phyloP scores from a whole-genome alignment of 2,797 vertebrate genomes.

The Lithobates sylvaticus region DNA sequence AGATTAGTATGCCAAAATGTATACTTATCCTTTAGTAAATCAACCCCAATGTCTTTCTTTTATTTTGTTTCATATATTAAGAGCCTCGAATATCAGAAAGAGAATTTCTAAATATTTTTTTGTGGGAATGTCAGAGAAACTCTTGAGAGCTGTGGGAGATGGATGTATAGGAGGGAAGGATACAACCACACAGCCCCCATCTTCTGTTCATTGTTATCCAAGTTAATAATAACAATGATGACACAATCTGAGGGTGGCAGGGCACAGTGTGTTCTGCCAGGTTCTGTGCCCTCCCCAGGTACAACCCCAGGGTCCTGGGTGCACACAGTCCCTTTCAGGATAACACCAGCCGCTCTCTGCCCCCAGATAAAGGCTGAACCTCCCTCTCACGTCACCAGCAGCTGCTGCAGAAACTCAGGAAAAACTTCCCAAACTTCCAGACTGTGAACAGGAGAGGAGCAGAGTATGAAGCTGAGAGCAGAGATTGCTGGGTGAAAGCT shows the following conservation, averaged over 20 bases:
- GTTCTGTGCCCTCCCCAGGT: background rate
- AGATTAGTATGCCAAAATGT: too few species aligned
- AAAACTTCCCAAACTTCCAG: background rate
- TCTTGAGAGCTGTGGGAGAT: background rate
- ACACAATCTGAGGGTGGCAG: background rate
- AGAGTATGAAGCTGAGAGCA: background rate
- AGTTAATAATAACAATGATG: background rate
- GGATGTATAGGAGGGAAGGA: background rate
- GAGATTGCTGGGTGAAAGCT: background rate
- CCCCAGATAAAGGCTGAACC: slow-evolving; percentile 19
- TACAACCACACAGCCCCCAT: too few species aligned
- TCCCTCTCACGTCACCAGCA: slow-evolving; percentile 25
- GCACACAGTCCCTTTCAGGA: background rate
- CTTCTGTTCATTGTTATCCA: background rate
- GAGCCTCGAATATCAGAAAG: background rate
- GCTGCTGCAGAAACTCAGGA: background rate
- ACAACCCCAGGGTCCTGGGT: background rate
- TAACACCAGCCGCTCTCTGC: slow-evolving; percentile 5
- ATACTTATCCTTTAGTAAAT: too few species aligned
- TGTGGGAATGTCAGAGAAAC: background rate
- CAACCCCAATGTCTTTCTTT: too few species aligned
- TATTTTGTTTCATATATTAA: too few species aligned
- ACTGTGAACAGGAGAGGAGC: background rate
- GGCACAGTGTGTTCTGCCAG: background rate
- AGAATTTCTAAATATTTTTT: too few species aligned